A percentile compares a stretch with the other conserved stretches of the same genome.
Evolutionary conservation across 2,888 invertebrate genomes (phyloP).

Genomic region (Drosophila helvetica): DNA sequence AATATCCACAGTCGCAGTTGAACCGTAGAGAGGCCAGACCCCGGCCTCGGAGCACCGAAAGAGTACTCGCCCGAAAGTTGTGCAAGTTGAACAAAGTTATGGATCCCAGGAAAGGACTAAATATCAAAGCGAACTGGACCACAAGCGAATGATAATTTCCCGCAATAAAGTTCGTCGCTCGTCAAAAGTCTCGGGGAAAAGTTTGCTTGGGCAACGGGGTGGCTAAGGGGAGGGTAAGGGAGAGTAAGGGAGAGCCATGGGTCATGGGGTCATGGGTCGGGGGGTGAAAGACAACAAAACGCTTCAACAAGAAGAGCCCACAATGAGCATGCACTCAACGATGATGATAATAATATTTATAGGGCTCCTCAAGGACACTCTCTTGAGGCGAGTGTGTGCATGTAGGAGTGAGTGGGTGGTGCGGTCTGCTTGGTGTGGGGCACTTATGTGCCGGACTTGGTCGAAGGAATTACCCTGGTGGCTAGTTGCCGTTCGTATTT

Average conservation of each 20-base stretch:
- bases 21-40: not conserved
- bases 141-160: constrained; percentile 39
- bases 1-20: not conserved
- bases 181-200: constrained; percentile 19
- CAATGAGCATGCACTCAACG: constrained; percentile 12
- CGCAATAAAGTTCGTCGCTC: constrained; percentile 36
- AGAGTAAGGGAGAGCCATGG: not conserved
- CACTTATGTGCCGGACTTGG: constrained; percentile 62
- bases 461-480: constrained; percentile 71
- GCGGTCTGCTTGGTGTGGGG: constrained; percentile 5
- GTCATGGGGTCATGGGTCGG: constrained; percentile 30
- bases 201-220: constrained; percentile 14
- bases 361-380: constrained; percentile 78
- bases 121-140: constrained; percentile 34
- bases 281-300: constrained; percentile 33
- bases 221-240: too few species aligned
- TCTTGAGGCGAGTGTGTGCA: constrained; percentile 18
- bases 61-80: constrained; percentile 15
- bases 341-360: constrained; percentile 79
- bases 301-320: constrained; percentile 18
- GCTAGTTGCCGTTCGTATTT: constrained; percentile 69
- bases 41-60: not conserved
- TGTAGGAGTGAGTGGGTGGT: constrained; percentile 5
- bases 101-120: constrained; percentile 45
- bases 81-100: constrained; percentile 30